These are phyloP conservation scores for Campopleginae sp. DNA, from an alignment of 2,888 invertebrate species.

Conservation along the genomic window DNA sequence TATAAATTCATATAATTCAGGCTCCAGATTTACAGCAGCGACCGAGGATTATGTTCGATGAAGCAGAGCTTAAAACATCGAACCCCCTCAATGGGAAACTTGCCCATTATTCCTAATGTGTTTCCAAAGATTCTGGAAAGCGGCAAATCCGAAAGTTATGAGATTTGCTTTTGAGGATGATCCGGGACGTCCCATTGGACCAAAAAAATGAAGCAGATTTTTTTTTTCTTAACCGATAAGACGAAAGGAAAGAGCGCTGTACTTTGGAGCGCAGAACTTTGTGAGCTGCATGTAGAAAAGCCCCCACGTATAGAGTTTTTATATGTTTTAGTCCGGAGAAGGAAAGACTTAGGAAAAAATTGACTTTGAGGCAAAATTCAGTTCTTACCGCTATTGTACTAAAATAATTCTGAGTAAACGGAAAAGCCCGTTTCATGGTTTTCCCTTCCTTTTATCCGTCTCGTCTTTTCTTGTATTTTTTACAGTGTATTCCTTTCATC, in stretches of 20 bases:
- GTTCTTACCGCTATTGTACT: slow-evolving; percentile 23
- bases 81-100: background rate
- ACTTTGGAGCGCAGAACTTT: background rate
- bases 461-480: slow-evolving; percentile 30
- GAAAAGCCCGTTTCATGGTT: slow-evolving; percentile 8
- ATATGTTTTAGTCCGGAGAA: background rate
- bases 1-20: background rate
- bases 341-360: slow-evolving; percentile 23
- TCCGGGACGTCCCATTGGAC: background rate
- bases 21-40: slow-evolving; percentile 10
- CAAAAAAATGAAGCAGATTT: background rate
- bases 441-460: slow-evolving; percentile 5
- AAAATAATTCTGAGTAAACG: slow-evolving; percentile 35
- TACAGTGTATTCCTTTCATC: slow-evolving; percentile 67
- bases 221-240: background rate
- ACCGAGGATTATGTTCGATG: slow-evolving; percentile 25
- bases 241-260: background rate
- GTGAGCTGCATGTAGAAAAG: background rate
- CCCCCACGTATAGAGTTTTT: background rate
- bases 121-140: background rate
- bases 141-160: background rate
- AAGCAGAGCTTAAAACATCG: slow-evolving; percentile 22
- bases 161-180: background rate
- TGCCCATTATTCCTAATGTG: slow-evolving; percentile 29
- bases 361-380: slow-evolving; percentile 31